These are phyloP conservation scores for Temnopleurus reevesii DNA, from an alignment of 53 echinoderm and acorn worm species.

Conservation along the genomic window DNA sequence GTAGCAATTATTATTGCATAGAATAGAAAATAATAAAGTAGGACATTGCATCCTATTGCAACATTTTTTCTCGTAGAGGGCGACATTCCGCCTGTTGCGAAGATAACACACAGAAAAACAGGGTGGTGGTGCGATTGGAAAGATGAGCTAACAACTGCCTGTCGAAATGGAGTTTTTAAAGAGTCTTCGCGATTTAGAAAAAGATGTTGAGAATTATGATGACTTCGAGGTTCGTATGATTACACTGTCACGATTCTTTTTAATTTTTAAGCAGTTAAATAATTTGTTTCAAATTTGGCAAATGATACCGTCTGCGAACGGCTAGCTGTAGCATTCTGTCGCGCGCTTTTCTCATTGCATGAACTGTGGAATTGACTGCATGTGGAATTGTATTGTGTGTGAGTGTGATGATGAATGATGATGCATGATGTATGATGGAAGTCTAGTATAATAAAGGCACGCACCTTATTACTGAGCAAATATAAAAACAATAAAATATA, in stretches of 20 bases:
- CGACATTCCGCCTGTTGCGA: not conserved
- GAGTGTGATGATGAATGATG: no score
- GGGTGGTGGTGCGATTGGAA: not conserved
- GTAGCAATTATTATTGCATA: no score
- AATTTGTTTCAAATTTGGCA: not conserved
- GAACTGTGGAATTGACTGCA: no score
- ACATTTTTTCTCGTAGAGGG: conserved; percentile 9
- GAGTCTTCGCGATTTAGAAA: conserved; percentile 57
- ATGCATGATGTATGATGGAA: no score
- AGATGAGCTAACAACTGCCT: not conserved
- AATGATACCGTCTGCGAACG: not conserved
- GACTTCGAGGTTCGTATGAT: conserved; percentile 73
- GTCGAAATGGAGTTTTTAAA: conserved; percentile 66
- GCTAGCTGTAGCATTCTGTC: not conserved
- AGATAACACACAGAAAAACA: not conserved
- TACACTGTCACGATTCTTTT: no score
- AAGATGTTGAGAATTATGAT: conserved; percentile 58
- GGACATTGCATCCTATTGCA: not conserved
- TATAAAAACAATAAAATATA: no score
- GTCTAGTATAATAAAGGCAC: no score
- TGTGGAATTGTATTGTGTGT: no score
- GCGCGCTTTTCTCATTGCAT: not conserved
- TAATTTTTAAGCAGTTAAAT: not conserved
- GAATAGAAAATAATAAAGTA: no score
- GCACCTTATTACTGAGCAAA: no score